Percentiles rank a stretch among this genome's conserved stretches.
Evolutionary conservation across 2,888 invertebrate species (phyloP).

Genomic region (Pristionchus japonicus): DNA sequence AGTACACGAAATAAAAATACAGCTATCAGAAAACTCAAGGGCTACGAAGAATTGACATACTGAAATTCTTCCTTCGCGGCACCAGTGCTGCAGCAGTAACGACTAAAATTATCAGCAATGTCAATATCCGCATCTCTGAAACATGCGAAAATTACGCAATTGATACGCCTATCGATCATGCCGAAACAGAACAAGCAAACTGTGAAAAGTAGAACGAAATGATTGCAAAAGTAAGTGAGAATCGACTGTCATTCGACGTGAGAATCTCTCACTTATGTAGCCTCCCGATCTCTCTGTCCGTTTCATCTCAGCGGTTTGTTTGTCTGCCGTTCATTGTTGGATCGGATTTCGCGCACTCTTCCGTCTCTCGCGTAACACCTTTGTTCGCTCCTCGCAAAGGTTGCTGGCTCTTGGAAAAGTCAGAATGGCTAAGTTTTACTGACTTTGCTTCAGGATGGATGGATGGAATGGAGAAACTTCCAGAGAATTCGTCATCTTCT

Average conservation of each 20-base stretch:
- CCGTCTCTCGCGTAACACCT: not conserved
- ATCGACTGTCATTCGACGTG: not conserved
- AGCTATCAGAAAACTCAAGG: not conserved
- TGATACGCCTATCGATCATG: not conserved
- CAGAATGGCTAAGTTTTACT: no score
- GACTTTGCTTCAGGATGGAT: no score
- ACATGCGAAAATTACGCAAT: no score
- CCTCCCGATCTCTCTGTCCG: not conserved
- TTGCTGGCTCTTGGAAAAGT: no score
- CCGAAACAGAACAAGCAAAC: not conserved
- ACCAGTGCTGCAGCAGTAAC: not conserved
- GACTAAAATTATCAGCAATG: not conserved
- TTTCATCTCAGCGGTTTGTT: not conserved
- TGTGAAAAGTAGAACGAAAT: not conserved
- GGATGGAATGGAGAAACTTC: no score
- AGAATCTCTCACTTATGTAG: not conserved
- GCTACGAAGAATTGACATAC: not conserved
- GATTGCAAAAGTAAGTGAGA: not conserved
- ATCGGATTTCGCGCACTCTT: not conserved
- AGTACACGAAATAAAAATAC: not conserved
- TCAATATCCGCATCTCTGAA: not conserved
- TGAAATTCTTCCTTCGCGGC: not conserved
- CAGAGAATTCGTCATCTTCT: no score
- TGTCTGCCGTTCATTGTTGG: conserved; percentile 1
- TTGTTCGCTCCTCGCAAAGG: no score